These are phyloP conservation scores for Fistularia tabacaria DNA, from an alignment of 2,797 vertebrate genomes.

Conservation along the genomic window DNA sequence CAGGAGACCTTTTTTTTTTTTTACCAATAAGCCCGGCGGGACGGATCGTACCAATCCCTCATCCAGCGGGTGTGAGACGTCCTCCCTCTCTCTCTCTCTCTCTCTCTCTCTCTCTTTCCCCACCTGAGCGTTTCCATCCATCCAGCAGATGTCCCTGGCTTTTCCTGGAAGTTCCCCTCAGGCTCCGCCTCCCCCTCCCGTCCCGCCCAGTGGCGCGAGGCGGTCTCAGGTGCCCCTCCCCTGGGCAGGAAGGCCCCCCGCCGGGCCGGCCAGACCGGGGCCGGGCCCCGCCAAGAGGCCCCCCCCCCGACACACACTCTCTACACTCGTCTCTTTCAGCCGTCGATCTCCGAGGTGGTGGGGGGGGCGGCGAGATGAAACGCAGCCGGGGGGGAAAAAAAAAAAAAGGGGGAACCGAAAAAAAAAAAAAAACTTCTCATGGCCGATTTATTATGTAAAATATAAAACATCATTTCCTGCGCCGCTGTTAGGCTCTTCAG, in stretches of 20 bases:
- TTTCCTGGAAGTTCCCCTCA: conserved; percentile 74
- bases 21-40: too few relatives aligned
- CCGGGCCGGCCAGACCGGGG: conserved; percentile 80
- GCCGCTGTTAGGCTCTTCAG: too few relatives aligned
- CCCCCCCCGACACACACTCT: conserved; percentile 68
- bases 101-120: conserved; percentile 45
- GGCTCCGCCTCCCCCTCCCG: conserved; percentile 33
- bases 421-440: too few relatives aligned
- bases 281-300: conserved; percentile 75
- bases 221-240: conserved; percentile 83
- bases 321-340: conserved; percentile 76
- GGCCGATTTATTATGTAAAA: too few relatives aligned
- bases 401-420: too few relatives aligned
- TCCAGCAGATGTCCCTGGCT: conserved; percentile 63
- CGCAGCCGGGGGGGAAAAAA: too few relatives aligned
- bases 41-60: too few relatives aligned
- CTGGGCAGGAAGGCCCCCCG: conserved; percentile 82
- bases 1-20: conserved; percentile 28
- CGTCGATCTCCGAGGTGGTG: conserved; percentile 54
- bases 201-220: conserved; percentile 71
- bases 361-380: too few relatives aligned
- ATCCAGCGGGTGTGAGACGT: too few relatives aligned
- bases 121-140: conserved; percentile 77
- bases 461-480: too few relatives aligned
- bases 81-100: conserved; percentile 33